Conservation (phyloP, 2,888 invertebrate genomes). For the Temnothorax unifasciatus region DNA sequence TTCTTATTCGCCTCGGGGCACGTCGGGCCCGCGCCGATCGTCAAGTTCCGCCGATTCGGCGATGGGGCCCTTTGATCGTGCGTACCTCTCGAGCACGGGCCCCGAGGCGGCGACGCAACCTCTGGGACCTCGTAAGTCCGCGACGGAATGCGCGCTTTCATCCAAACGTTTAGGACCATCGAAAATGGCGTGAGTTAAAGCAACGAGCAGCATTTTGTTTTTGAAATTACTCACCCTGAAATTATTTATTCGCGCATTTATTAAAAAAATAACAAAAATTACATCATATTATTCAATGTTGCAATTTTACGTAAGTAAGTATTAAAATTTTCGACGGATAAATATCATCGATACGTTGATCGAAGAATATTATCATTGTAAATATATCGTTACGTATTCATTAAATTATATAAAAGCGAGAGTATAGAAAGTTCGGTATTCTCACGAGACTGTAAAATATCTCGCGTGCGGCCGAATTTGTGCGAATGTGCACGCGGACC, state of each 20-base stretch:
- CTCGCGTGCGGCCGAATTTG: slow-evolving; percentile 53
- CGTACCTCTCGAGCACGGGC: slow-evolving; percentile 63
- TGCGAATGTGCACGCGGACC: slow-evolving; percentile 34
- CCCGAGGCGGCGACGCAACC: slow-evolving; percentile 73
- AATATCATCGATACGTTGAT: neutral
- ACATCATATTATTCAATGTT: neutral
- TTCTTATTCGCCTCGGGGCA: slow-evolving; percentile 65
- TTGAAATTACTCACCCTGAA: neutral
- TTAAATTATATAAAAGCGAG: slow-evolving; percentile 18
- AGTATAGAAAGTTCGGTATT: neutral
- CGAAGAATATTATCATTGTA: neutral
- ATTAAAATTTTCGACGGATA: neutral
- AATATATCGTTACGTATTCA: slow-evolving; percentile 5
- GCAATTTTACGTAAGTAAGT: neutral
- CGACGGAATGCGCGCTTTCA: slow-evolving; percentile 49
- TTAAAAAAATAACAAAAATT: slow-evolving; percentile 6
- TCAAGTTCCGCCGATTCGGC: slow-evolving; percentile 75
- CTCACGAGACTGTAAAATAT: slow-evolving; percentile 3
- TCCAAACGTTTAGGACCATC: slow-evolving; percentile 44
- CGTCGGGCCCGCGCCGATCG: slow-evolving; percentile 68
- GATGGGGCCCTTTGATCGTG: slow-evolving; percentile 77
- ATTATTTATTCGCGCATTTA: neutral
- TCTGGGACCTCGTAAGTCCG: slow-evolving; percentile 69
- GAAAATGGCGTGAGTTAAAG: slow-evolving; percentile 27
- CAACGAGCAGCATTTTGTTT: neutral